Conservation (phyloP, 2,797 vertebrate species). For the Vireo griseus region DNA sequence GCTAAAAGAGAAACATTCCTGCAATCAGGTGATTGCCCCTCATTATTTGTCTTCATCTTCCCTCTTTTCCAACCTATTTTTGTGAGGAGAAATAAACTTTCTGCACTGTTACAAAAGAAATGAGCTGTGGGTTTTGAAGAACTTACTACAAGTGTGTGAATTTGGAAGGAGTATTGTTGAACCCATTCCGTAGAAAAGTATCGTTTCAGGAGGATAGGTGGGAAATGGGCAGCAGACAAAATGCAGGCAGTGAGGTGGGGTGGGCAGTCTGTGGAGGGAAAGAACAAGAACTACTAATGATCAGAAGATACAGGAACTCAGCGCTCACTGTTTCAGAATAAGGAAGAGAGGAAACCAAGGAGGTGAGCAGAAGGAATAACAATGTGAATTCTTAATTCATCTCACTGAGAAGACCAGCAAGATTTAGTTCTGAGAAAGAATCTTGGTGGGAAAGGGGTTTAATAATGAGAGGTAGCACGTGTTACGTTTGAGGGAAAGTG, state of each 20-base stretch:
- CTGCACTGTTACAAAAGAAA: neutral
- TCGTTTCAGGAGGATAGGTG: neutral
- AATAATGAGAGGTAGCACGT: rapidly evolving
- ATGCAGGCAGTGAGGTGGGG: neutral
- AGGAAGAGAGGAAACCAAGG: neutral
- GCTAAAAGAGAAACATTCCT: neutral
- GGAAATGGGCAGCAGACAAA: neutral
- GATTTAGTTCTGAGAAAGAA: neutral
- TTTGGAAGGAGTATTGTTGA: neutral
- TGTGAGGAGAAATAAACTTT: neutral
- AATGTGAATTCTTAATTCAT: neutral
- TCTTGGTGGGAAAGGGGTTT: neutral
- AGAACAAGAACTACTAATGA: neutral
- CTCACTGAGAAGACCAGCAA: neutral
- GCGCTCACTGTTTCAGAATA: neutral
- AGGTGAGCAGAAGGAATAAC: neutral
- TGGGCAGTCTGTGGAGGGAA: neutral
- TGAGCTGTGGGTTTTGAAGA: neutral
- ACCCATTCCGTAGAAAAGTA: neutral
- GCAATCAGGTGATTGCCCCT: neutral
- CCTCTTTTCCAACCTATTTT: neutral
- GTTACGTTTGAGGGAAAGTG: neutral
- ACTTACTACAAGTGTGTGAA: neutral
- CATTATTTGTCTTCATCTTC: neutral
- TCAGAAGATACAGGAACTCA: neutral